Percentiles rank a stretch among this genome's conserved stretches.
These are phyloP conservation scores for Stigmatopora argus DNA, from an alignment of 2,113 vertebrate genomes.

Conservation along the genomic window DNA sequence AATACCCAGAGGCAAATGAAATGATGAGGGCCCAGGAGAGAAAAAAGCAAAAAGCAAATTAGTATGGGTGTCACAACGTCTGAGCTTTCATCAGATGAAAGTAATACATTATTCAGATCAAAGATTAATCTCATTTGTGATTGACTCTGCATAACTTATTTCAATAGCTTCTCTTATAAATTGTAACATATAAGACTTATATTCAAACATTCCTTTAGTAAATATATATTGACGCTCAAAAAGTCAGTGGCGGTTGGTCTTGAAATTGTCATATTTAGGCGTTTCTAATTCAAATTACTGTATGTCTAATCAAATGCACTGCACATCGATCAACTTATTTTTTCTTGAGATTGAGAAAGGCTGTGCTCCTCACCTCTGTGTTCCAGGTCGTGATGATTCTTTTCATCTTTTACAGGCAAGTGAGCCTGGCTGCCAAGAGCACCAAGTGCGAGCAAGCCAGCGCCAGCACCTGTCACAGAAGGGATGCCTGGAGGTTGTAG, in stretches of 20 bases:
- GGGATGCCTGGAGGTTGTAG: constrained; percentile 88
- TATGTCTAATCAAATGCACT: neutral
- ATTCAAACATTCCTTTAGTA: neutral
- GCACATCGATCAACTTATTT: neutral
- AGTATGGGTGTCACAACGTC: constrained; percentile 35
- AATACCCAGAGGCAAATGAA: constrained; percentile 54
- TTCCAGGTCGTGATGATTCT: constrained; percentile 94
- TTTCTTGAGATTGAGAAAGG: constrained; percentile 6
- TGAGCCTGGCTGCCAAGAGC: constrained; percentile 91
- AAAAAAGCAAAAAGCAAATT: constrained; percentile 57
- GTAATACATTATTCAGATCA: neutral
- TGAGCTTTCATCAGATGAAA: constrained; percentile 2
- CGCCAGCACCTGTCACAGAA: constrained; percentile 78
- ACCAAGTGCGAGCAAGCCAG: constrained; percentile 84
- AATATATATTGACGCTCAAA: neutral
- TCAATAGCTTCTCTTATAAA: neutral
- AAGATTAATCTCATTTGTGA: neutral
- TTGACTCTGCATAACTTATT: neutral
- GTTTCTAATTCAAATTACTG: neutral
- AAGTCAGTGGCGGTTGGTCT: neutral
- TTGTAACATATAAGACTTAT: neutral
- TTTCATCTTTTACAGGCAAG: constrained; percentile 92
- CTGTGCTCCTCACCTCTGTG: constrained; percentile 82
- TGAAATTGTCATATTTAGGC: neutral
- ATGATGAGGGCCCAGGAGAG: constrained; percentile 61